These are phyloP conservation scores for Calliopsis andreniformis DNA, from an alignment of 1,140 invertebrate genomes.

Conservation along the genomic window DNA sequence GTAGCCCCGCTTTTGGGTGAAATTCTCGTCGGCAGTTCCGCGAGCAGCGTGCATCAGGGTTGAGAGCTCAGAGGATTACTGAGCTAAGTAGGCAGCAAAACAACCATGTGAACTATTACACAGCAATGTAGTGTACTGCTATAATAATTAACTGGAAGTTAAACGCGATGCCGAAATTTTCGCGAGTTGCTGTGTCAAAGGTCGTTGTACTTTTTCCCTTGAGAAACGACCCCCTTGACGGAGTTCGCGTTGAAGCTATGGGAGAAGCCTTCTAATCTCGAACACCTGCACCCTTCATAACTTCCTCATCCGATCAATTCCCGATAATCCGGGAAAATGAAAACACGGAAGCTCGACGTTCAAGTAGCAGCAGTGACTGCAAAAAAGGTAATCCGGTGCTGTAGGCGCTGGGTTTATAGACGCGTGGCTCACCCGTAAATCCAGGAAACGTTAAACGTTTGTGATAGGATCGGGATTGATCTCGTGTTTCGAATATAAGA, in stretches of 20 bases:
- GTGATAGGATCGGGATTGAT: constrained; percentile 1
- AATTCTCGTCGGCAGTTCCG: neutral
- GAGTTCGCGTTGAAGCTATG: neutral
- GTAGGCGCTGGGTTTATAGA: constrained; percentile 16
- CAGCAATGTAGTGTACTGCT: neutral
- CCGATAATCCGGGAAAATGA: constrained; percentile 57
- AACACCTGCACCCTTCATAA: constrained; percentile 58
- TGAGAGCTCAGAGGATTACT: neutral
- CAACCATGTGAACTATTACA: neutral
- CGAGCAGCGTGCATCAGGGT: neutral
- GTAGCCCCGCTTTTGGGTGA: neutral
- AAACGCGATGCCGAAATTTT: neutral
- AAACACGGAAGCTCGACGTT: constrained; percentile 43
- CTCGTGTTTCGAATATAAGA: neutral
- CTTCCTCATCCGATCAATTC: constrained; percentile 61
- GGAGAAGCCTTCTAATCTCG: constrained; percentile 54
- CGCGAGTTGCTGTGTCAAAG: neutral
- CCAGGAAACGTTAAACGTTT: constrained; percentile 1
- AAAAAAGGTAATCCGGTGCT: constrained; percentile 27
- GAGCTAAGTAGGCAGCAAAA: neutral
- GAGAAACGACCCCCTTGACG: constrained; percentile 12
- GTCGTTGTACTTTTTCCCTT: neutral
- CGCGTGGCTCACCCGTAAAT: constrained; percentile 3
- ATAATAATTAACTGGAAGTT: constrained; percentile 21
- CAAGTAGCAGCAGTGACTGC: constrained; percentile 21